Evolutionary conservation across 2,113 vertebrate species (phyloP), one percentile per base, ranked within the genome.

Genomic region (Lates calcarifer): DNA sequence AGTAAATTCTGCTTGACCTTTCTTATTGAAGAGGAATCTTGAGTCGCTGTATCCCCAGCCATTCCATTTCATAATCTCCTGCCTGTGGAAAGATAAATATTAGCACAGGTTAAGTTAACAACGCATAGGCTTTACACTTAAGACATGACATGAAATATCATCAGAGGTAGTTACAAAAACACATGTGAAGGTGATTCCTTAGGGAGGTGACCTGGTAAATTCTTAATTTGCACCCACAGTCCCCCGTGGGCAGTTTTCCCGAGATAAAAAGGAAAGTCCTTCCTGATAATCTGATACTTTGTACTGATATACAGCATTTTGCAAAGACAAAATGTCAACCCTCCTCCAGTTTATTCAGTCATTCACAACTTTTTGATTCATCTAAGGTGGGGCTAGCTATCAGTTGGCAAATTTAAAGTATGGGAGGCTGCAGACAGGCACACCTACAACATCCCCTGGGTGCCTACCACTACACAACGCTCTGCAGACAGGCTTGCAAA

Each of bases 11-110:
- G 95, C 94, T 94, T 99, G 98, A 39, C 98, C 97, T 83, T 99
- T 99, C 91, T 99, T 99, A 92, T 99, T 99, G 86, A 97, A 96
- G 74, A 97, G 80, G 76, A 99, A 99, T 92, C 93, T 97, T 65
- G 98, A 97, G 79, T 99, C 98, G 82, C 95, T 98, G 92, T 99
- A 99, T 73, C 98, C 98, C 98, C 98, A 99, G 81, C 98, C 98
- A 79, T 99, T 99, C 98, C 98, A 99, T 84, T 99, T 99, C 95
- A 99, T 95, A 83, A 98, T 84, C 92, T 99, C 98, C 94, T 99
- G 98, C 92, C 98, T 99, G 90, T 81, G 72, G 56, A 87, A 74
- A 88, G 66, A 88, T 20, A 79, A 82, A 87, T 45, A 70, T 33
- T 74, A 41, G 28, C 41, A 79, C 35, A 81, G 3, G 63, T 86